phyloP scores from a whole-genome alignment of 2,113 vertebrate genomes.

The Delphinus delphis region DNA sequence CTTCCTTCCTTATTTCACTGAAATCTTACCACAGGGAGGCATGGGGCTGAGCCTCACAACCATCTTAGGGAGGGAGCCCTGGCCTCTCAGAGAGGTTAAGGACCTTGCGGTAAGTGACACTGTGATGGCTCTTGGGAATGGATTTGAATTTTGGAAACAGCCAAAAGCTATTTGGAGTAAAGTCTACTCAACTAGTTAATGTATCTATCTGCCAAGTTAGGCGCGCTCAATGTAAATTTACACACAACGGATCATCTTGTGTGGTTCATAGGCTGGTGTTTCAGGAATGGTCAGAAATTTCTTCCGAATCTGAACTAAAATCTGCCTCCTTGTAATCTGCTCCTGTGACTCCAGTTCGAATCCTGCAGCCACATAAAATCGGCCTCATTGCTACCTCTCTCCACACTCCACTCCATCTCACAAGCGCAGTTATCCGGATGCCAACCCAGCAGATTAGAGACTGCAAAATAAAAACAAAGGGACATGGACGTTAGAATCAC shows the following conservation, averaged over 20 bases:
- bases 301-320: neutral
- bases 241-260: neutral
- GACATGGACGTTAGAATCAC: neutral
- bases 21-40: neutral
- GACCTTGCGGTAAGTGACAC: neutral
- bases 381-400: neutral
- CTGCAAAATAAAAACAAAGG: neutral
- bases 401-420: neutral
- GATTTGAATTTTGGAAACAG: neutral
- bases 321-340: neutral
- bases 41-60: neutral
- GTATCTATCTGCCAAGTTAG: neutral
- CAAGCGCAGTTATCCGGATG: neutral
- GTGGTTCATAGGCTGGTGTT: neutral
- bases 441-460: neutral
- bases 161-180: neutral
- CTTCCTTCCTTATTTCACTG: neutral
- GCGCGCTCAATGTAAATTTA: neutral
- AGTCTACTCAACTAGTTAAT: neutral
- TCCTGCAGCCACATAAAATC: neutral
- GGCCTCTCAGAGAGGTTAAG: neutral
- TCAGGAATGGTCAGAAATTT: neutral
- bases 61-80: neutral
- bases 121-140: neutral
- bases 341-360: neutral